Evolutionary conservation across 23 tunicate species (phyloP).

Genomic region (Ciona savignyi): DNA sequence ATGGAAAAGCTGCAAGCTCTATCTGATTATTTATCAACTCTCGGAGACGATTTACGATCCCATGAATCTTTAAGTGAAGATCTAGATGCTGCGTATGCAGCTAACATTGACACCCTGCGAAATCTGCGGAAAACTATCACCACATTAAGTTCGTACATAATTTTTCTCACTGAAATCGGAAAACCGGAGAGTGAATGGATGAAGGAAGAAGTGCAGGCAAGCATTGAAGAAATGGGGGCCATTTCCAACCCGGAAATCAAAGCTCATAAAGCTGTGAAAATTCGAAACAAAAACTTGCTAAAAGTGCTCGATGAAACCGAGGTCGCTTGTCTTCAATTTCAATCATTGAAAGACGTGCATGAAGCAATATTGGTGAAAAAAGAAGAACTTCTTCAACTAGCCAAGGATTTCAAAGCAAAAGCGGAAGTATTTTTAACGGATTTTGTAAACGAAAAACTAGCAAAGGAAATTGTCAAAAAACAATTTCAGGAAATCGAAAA

Average conservation of each 20-base stretch:
- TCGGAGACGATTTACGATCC: neutral
- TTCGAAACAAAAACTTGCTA: neutral
- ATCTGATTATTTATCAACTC: neutral
- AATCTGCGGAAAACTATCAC: neutral
- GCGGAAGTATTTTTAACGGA: neutral
- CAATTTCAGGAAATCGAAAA: neutral
- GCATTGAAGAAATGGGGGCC: neutral
- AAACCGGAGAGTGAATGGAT: neutral
- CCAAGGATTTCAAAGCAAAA: neutral
- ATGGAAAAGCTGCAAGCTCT: neutral
- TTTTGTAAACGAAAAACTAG: neutral
- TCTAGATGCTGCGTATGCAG: neutral
- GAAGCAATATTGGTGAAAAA: neutral
- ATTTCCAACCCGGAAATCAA: neutral
- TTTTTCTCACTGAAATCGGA: neutral
- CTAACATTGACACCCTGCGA: neutral
- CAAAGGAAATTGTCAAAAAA: neutral
- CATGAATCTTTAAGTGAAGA: constrained; percentile 3
- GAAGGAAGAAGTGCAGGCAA: neutral
- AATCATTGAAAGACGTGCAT: neutral
- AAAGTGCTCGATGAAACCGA: neutral
- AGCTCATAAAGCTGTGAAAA: neutral
- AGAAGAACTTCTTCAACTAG: neutral
- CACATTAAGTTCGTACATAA: neutral
- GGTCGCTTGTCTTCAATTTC: neutral